Conservation (phyloP, 2,113 vertebrate genomes). For the Casuarius casuarius region DNA sequence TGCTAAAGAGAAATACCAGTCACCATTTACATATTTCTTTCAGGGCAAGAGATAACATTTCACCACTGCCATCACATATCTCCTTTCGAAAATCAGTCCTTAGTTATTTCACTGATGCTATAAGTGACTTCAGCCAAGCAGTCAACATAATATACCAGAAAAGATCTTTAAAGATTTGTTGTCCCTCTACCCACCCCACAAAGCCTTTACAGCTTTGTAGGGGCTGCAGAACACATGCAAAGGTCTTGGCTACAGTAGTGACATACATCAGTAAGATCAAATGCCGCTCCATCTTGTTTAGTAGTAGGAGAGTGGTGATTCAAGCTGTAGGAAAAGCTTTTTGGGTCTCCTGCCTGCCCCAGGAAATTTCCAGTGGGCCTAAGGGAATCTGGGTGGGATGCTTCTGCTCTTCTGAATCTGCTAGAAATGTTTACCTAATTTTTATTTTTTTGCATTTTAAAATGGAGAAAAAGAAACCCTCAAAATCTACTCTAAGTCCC, state of each 20-base stretch:
- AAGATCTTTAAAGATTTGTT: not conserved
- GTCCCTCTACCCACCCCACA: rapidly evolving
- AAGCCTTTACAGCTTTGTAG: not conserved
- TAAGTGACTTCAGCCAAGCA: not conserved
- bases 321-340: not conserved
- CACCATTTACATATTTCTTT: not conserved
- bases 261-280: not conserved
- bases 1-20: not conserved
- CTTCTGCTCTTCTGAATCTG: not conserved
- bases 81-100: not conserved
- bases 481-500: too few relatives aligned
- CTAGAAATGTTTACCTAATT: not conserved
- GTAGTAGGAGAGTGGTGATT: too few relatives aligned
- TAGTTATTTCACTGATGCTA: not conserved
- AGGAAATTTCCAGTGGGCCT: not conserved
- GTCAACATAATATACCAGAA: rapidly evolving
- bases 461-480: too few relatives aligned
- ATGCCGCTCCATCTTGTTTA: not conserved
- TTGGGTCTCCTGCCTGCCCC: not conserved
- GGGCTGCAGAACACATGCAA: not conserved
- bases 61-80: not conserved
- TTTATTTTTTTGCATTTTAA: too few relatives aligned
- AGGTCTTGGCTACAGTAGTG: rapidly evolving
- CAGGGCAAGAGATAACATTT: not conserved
- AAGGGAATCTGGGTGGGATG: not conserved